These are phyloP conservation scores for Lasioglossum vierecki DNA, from an alignment of 2,888 invertebrate species.

Conservation along the genomic window DNA sequence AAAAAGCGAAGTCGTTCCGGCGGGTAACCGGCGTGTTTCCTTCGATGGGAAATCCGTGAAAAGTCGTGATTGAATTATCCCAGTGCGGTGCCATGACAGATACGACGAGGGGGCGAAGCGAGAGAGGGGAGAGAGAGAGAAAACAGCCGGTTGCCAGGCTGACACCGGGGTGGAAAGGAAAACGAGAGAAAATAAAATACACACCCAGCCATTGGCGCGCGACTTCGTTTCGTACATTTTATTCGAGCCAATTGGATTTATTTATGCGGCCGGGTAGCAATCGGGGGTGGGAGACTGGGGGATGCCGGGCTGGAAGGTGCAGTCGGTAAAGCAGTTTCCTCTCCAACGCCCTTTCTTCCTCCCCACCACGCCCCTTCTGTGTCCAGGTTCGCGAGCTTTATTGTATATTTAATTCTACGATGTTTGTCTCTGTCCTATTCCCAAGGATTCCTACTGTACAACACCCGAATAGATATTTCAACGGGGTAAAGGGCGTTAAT, in stretches of 20 bases:
- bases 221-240: slow-evolving; percentile 77
- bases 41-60: slow-evolving; percentile 73
- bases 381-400: slow-evolving; percentile 70
- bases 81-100: slow-evolving; percentile 53
- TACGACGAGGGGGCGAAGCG: slow-evolving; percentile 29
- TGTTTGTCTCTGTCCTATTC: slow-evolving; percentile 65
- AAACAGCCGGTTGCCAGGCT: slow-evolving; percentile 42
- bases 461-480: slow-evolving; percentile 63
- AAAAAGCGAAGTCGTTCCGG: slow-evolving; percentile 61
- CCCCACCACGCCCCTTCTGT: slow-evolving; percentile 76
- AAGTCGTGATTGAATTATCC: slow-evolving; percentile 74
- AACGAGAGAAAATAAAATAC: slow-evolving; percentile 72
- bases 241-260: slow-evolving; percentile 79
- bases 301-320: slow-evolving; percentile 61
- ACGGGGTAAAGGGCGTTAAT: slow-evolving; percentile 44
- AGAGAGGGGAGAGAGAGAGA: slow-evolving; percentile 14
- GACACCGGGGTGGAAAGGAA: slow-evolving; percentile 50
- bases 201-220: slow-evolving; percentile 68
- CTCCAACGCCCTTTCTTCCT: slow-evolving; percentile 51
- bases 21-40: slow-evolving; percentile 67
- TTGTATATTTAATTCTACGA: slow-evolving; percentile 76
- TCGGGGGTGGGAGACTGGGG: slow-evolving; percentile 48
- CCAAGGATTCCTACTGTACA: slow-evolving; percentile 15
- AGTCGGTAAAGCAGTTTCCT: slow-evolving; percentile 74
- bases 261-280: slow-evolving; percentile 73